Percentiles rank a stretch among this genome's conserved stretches.
Evolutionary conservation across 1,140 invertebrate species (phyloP).

Genomic region (Hylaeus anthracinus): DNA sequence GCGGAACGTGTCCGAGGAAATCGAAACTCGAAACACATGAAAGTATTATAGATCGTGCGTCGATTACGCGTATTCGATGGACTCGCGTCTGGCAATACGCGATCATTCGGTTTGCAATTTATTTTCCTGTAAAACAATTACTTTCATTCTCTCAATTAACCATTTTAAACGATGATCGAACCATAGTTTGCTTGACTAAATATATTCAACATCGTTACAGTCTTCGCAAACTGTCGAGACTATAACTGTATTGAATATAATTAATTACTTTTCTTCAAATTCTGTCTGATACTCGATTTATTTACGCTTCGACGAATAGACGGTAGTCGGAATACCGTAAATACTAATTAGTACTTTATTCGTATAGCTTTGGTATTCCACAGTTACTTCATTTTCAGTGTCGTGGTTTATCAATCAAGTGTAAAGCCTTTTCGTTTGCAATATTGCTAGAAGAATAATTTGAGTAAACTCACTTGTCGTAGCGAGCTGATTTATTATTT

Average conservation of each 20-base stretch:
- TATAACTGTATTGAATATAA: no score
- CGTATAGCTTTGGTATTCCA: no score
- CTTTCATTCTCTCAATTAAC: no score
- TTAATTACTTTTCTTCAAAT: neutral
- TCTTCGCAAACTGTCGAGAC: no score
- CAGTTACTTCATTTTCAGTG: no score
- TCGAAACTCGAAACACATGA: slow-evolving; percentile 65
- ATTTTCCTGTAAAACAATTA: neutral
- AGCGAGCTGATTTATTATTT: neutral
- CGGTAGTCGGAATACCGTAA: neutral
- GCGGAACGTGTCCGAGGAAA: slow-evolving; percentile 36
- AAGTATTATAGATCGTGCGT: slow-evolving; percentile 64
- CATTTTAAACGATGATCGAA: no score
- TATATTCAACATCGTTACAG: no score
- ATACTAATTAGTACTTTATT: neutral
- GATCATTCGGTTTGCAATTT: neutral
- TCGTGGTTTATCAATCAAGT: no score
- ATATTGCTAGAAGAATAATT: neutral
- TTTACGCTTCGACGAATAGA: neutral
- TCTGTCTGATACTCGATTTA: neutral
- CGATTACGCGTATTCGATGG: slow-evolving; percentile 38
- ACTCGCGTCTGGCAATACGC: slow-evolving; percentile 2
- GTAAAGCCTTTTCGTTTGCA: no score
- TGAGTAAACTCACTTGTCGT: neutral
- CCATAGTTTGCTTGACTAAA: no score